Evolutionary conservation across 1,140 invertebrate species (phyloP), one percentile per base, ranked within the genome.

Genomic region (Lineus longissimus): DNA sequence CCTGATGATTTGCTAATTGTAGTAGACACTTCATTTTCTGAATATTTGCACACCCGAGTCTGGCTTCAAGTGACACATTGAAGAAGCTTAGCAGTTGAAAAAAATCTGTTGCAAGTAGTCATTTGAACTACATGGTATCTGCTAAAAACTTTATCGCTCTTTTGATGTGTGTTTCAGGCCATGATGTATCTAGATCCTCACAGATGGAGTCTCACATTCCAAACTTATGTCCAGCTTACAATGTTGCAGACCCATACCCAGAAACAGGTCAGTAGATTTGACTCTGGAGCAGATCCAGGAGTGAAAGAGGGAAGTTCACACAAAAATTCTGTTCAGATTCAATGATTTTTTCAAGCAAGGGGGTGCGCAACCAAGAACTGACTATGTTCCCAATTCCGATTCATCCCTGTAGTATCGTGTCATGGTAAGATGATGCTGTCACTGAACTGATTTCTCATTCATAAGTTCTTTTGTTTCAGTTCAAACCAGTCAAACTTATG

Each of bases 201-300:
- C 2, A 87, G 89, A 70, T 94, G 91, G 88, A 85, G 88, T 27
- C 88, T 91, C 77, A 85, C 91, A 29, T 94, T 95, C 75, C 92
- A 95, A 84, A 88, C 88, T 0, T 94, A 94, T 77, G 91, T 94
- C 4, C 91, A 93, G 70, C 80, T 94, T 33, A 94, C 92, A 1
- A 91, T 94, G 89, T 73, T 93, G 19, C 86, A 92, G 71, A 84
- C 88, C 59, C 93, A 95, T 75, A 87, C 86, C 0, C 80, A 84
- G 45, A 66, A 81, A 0, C 85, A 86, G 30, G 73, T 76, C 61
- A 58, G 61, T 59, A 57, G n/a, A n/a, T n/a, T 47, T 22, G 23
- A 6, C 45, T 7, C 4, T 23, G 13, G 23, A 55, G 9, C 19
- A 25, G 19, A 7, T n/a, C 7, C 15, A 43, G 11, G 19, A 43